phyloP scores from a whole-genome alignment of 2,113 vertebrate species.

The Chionis minor region DNA sequence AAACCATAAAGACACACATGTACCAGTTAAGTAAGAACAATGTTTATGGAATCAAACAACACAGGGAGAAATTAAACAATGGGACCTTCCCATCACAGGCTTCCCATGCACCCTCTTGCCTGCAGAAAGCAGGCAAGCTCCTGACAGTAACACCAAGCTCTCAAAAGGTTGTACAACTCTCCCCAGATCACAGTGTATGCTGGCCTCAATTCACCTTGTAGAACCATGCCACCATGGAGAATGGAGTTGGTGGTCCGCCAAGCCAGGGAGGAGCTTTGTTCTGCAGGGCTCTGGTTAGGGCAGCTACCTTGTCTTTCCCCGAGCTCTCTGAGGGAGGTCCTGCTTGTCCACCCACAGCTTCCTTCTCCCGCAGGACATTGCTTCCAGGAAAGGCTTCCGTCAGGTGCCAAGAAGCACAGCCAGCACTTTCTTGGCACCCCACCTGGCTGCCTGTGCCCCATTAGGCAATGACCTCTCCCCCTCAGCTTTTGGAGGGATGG shows the following conservation, averaged over 20 bases:
- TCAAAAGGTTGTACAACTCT: neutral
- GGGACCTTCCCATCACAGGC: neutral
- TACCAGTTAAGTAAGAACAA: neutral
- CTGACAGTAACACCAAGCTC: neutral
- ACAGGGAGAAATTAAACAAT: neutral
- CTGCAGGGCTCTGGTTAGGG: neutral
- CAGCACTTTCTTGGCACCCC: neutral
- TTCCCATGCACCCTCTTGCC: accelerated
- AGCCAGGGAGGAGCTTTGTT: neutral
- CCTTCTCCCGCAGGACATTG: neutral
- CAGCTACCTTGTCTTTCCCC: neutral
- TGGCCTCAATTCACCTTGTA: neutral
- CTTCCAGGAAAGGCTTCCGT: neutral
- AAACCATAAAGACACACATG: neutral
- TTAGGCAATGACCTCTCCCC: neutral
- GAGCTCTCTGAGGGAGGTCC: neutral
- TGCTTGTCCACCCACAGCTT: neutral
- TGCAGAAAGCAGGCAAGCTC: neutral
- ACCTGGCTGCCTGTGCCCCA: neutral
- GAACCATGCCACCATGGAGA: neutral
- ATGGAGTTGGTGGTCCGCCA: neutral
- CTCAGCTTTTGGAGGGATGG: neutral
- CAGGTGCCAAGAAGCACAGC: neutral
- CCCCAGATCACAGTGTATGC: neutral
- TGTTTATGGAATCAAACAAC: neutral